Conservation (phyloP, 2,113 vertebrate genomes). For the human region GRCh38 chrX:32675001-32675500, state of each 20-base stretch:
- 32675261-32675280: constrained; percentile 18
- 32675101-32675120: constrained; percentile 61
- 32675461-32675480: background rate
- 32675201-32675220: constrained; percentile 47
- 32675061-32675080: constrained; percentile 26
- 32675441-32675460: background rate
- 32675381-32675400: background rate
- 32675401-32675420: background rate
- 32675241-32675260: constrained; percentile 9
- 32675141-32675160: constrained; percentile 64
- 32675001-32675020: constrained; percentile 50
- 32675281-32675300: background rate
- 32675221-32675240: constrained; percentile 26
- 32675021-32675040: constrained; percentile 10
- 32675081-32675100: constrained; percentile 58
- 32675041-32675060: constrained; percentile 60
- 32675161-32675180: constrained; percentile 47
- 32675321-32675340: background rate
- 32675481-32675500: background rate
- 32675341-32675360: background rate
- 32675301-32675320: background rate
- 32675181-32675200: constrained; percentile 56
- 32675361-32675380: constrained; percentile 39
- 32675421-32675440: background rate
- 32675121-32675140: constrained; percentile 52